Percentiles rank a stretch among this genome's conserved stretches.
Evolutionary conservation across 2,113 vertebrate species (phyloP).

Genomic region (Noctilio leporinus): DNA sequence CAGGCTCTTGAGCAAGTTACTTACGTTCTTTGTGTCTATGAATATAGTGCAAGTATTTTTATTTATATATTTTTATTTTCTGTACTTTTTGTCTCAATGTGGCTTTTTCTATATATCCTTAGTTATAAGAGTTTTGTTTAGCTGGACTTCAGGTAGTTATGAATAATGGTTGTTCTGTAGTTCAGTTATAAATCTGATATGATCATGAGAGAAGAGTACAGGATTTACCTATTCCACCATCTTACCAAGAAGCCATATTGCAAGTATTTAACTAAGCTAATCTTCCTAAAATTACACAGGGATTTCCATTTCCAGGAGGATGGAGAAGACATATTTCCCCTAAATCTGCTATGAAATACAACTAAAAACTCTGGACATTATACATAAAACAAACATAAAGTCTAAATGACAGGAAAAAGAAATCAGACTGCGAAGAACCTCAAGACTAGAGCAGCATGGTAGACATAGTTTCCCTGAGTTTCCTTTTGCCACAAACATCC

Average conservation of each 20-base stretch:
- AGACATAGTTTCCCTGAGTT: not conserved
- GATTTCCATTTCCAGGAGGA: not conserved
- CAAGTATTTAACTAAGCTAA: not conserved
- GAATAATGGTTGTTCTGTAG: not conserved
- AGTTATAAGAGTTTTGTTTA: not conserved
- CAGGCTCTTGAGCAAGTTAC: not conserved
- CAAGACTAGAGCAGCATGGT: not conserved
- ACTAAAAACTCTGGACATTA: not conserved
- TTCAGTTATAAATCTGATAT: not conserved
- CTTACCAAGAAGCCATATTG: not conserved
- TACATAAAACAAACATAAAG: not conserved
- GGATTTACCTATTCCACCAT: not conserved
- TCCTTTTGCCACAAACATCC: not conserved
- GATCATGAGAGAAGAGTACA: not conserved
- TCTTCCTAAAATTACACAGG: not conserved
- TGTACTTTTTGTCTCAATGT: not conserved
- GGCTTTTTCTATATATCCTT: not conserved
- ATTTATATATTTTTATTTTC: not conserved
- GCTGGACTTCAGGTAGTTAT: not conserved
- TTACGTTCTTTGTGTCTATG: not conserved
- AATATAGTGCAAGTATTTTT: not conserved
- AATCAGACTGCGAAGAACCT: not conserved
- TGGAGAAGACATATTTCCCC: not conserved
- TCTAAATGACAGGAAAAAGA: not conserved
- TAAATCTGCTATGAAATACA: not conserved